These are phyloP conservation scores for Merluccius polli DNA, from an alignment of 2,797 vertebrate genomes.

Conservation along the genomic window DNA sequence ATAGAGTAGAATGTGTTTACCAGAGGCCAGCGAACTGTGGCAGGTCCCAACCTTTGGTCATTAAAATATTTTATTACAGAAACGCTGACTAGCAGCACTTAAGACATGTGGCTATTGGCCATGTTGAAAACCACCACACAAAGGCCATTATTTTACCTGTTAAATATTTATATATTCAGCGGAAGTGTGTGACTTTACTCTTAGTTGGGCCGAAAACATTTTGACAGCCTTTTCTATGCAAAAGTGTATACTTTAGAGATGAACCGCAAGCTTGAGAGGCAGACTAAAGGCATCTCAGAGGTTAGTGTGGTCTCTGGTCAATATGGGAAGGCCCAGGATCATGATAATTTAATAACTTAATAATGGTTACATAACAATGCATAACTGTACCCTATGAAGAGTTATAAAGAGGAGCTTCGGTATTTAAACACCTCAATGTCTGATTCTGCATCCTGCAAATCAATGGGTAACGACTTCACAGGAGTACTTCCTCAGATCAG, in stretches of 20 bases:
- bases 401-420: not conserved
- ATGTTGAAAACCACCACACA: conserved; percentile 20
- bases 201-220: conserved; percentile 17
- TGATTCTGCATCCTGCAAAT: conserved; percentile 16
- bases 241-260: not conserved
- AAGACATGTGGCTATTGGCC: conserved; percentile 16
- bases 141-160: conserved; percentile 45
- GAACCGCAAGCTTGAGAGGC: conserved; percentile 6
- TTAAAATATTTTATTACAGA: conserved; percentile 23
- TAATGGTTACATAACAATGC: not conserved
- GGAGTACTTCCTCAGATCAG: conserved; percentile 3
- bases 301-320: not conserved
- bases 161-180: conserved; percentile 54
- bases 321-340: not conserved
- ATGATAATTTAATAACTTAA: not conserved
- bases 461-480: conserved; percentile 13
- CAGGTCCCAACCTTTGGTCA: not conserved
- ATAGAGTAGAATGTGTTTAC: conserved; percentile 9
- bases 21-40: conserved; percentile 2
- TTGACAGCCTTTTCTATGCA: conserved; percentile 4
- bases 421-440: conserved; percentile 7
- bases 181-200: conserved; percentile 23
- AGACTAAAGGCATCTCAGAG: not conserved
- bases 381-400: not conserved
- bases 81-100: conserved; percentile 40